These are phyloP conservation scores for Chloropsis cyanopogon DNA, from an alignment of 2,113 vertebrate species.

Conservation along the genomic window DNA sequence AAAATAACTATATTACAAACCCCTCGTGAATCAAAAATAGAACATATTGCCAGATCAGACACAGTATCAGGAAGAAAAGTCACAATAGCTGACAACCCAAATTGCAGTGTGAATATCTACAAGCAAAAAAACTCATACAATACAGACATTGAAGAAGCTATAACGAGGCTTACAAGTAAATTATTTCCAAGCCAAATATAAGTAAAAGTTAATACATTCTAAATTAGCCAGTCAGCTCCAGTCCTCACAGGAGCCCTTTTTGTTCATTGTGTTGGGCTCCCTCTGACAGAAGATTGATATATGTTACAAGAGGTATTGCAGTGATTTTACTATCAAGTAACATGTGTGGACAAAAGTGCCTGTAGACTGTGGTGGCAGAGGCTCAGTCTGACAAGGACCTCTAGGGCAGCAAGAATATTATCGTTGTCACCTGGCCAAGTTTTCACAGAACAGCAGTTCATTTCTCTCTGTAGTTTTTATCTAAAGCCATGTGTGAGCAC, in stretches of 20 bases:
- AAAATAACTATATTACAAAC: constrained; percentile 7
- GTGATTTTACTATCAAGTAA: constrained; percentile 30
- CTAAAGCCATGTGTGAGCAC: not conserved
- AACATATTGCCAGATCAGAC: not conserved
- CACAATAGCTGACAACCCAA: not conserved
- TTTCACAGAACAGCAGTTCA: not conserved
- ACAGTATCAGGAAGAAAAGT: not conserved
- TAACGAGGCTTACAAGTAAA: not conserved
- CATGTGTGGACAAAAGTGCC: not conserved
- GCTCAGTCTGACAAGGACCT: not conserved
- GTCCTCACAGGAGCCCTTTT: not conserved
- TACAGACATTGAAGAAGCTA: not conserved
- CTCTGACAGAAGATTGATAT: constrained; percentile 12
- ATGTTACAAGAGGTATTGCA: not conserved
- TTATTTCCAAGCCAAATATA: constrained; percentile 6
- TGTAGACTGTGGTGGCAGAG: constrained; percentile 6
- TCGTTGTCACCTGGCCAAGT: constrained; percentile 17
- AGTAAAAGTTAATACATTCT: not conserved
- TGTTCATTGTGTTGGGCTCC: not conserved
- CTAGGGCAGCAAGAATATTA: constrained; percentile 1
- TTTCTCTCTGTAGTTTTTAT: not conserved
- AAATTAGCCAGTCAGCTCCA: not conserved
- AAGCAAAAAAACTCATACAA: not conserved
- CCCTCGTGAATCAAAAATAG: not conserved
- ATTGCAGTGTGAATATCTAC: not conserved